Conservation (phyloP, 2,797 vertebrate genomes). For the Decapterus maruadsi region DNA sequence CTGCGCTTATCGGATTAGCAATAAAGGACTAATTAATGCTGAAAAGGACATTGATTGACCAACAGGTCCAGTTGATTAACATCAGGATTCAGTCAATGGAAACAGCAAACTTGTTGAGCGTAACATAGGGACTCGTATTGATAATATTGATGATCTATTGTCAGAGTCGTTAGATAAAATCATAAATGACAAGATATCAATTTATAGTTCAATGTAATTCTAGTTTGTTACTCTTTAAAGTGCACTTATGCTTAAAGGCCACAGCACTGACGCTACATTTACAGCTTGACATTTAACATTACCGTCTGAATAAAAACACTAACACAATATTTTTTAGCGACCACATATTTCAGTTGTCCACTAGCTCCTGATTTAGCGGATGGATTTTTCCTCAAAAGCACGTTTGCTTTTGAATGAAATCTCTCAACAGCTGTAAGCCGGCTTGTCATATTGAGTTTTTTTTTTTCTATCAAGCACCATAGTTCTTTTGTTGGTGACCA, state of each 20-base stretch:
- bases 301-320: not conserved
- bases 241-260: slow-evolving; percentile 1
- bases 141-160: slow-evolving; percentile 6
- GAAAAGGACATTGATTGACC: slow-evolving; percentile 76
- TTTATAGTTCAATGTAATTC: slow-evolving; percentile 25
- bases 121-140: slow-evolving; percentile 9
- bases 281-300: not conserved
- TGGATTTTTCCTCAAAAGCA: not conserved
- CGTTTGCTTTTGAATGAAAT: not conserved
- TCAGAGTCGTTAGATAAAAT: slow-evolving; percentile 12
- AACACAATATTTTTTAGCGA: too few relatives aligned
- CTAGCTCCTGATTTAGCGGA: not conserved
- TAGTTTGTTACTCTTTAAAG: slow-evolving; percentile 3
- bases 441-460: not conserved
- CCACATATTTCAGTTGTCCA: not conserved
- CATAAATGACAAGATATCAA: slow-evolving; percentile 7
- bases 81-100: slow-evolving; percentile 50
- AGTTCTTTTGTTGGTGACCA: too few relatives aligned
- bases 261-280: not conserved
- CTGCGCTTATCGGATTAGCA: slow-evolving; percentile 56
- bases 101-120: slow-evolving; percentile 42
- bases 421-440: not conserved
- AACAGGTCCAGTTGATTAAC: slow-evolving; percentile 71
- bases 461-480: not conserved
- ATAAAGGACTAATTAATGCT: slow-evolving; percentile 78